Evolutionary conservation across 2,113 vertebrate genomes (phyloP).

Genomic region (Hiodon alosoides): DNA sequence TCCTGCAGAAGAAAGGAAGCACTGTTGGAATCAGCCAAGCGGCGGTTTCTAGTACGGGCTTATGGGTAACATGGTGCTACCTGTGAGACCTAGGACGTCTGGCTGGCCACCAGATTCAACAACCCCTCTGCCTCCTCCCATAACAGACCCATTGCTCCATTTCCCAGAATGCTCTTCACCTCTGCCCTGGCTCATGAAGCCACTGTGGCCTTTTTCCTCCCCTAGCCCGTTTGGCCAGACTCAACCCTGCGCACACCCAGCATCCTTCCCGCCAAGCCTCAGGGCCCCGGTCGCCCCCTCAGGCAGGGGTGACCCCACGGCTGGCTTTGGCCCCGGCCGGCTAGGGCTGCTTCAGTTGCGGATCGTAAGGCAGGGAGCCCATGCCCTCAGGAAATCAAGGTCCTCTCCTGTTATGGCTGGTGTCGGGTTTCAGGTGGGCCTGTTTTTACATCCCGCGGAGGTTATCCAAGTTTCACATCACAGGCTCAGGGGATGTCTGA

Average conservation of each 20-base stretch:
- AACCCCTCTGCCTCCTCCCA: too few species aligned
- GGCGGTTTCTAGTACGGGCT: too few species aligned
- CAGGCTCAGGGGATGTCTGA: background rate
- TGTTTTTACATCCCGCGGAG: background rate
- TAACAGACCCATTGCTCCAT: too few species aligned
- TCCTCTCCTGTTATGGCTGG: background rate
- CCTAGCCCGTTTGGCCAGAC: too few species aligned
- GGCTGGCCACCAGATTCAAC: too few species aligned
- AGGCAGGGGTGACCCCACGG: background rate
- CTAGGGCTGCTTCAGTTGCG: background rate
- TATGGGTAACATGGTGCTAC: too few species aligned
- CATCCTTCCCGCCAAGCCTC: background rate
- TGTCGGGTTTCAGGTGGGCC: background rate
- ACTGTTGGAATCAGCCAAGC: too few species aligned
- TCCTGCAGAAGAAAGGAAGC: too few species aligned
- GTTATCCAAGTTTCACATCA: background rate
- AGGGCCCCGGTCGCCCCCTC: background rate
- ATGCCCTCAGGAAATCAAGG: background rate
- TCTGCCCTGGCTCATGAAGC: too few species aligned
- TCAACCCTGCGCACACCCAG: background rate
- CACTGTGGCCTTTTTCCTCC: too few species aligned
- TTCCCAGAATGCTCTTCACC: too few species aligned
- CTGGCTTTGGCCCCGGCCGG: background rate
- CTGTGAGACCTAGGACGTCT: too few species aligned
- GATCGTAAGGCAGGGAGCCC: background rate